A percentile compares a stretch with the other conserved stretches of the same genome.
These are phyloP conservation scores for Drosophila meridionalis DNA, from an alignment of 2,888 invertebrate genomes.

Conservation along the genomic window DNA sequence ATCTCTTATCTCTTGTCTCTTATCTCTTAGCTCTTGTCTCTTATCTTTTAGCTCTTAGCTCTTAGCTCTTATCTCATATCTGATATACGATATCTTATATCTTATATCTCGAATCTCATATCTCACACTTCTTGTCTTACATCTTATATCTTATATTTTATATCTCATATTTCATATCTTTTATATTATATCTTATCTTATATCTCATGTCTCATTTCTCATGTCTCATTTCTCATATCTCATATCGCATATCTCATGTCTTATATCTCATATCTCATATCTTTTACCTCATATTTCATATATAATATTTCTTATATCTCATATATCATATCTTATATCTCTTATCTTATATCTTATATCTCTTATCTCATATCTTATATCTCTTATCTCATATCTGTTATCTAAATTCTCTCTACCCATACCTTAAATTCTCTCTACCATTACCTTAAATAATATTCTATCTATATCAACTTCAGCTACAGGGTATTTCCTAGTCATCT, in stretches of 20 bases:
- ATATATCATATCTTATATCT: not conserved
- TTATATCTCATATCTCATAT: not conserved
- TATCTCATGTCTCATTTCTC: not conserved
- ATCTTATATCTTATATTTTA: not conserved
- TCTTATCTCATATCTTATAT: not conserved
- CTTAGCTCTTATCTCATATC: not conserved
- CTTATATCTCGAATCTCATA: not conserved
- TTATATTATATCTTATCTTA: not conserved
- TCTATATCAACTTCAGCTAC: not conserved
- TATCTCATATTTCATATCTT: not conserved
- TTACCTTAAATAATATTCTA: not conserved
- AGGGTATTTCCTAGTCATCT: not conserved
- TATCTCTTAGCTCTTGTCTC: not conserved
- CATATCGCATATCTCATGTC: not conserved
- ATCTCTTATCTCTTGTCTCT: not conserved
- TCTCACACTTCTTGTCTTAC: not conserved
- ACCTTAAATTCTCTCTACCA: not conserved
- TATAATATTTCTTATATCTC: no score
- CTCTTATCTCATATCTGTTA: not conserved
- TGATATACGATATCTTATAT: not conserved
- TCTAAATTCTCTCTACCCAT: not conserved
- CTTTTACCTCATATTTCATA: no score
- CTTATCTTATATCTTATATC: not conserved
- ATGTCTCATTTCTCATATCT: not conserved
- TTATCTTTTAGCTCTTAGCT: not conserved